Evolutionary conservation across 2,797 vertebrate genomes (phyloP), one percentile per base, ranked within the genome.

Genomic region (Nothura maculosa): DNA sequence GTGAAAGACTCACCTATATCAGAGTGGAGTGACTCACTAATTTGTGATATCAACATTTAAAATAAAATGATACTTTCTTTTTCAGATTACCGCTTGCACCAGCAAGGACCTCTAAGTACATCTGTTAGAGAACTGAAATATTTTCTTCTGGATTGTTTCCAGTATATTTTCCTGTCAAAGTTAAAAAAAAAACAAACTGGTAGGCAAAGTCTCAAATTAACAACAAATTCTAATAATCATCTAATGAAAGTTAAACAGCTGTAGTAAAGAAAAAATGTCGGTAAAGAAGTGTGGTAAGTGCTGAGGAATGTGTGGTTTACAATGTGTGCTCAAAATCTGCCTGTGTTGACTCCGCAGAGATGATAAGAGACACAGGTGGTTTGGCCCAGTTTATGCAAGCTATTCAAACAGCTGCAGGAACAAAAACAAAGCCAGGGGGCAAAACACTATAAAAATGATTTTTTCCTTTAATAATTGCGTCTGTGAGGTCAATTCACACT

Each of bases 401-500:
- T 93, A 88, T 58, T 92, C 48, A 77, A 68, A 90, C 11, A 88
- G 90, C 90, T 92, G 72, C 48, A 58, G 83, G 90, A 91, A 73
- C 64, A 36, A 88, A 91, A 95, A 95, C 64, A 91, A 88, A 88
- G 85, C 92, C 92, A 85, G 73, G 9, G 62, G 92, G 91, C 42
- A 92, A 93, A 95, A 96, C 85, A 81, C 40, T 55, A 17, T 16
- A 72, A 85, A 85, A 91, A 38, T 1, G 19, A 6, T 94, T 92
- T 84, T 61, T 89, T 92, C 75, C 50, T 30, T 81, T 91, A 60
- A 69, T 94, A 70, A 89, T 61, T 94, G 34, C 70, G 79, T 63
- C 38, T 77, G 47, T 70, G 61, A 90, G 36, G 68, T 86, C 73
- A 94, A 70, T n/a, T 74, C 1, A 0, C 81, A 52, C 63, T 81